Evolutionary conservation across 2,888 invertebrate species (phyloP).

Genomic region (Eristalinus aeneus): DNA sequence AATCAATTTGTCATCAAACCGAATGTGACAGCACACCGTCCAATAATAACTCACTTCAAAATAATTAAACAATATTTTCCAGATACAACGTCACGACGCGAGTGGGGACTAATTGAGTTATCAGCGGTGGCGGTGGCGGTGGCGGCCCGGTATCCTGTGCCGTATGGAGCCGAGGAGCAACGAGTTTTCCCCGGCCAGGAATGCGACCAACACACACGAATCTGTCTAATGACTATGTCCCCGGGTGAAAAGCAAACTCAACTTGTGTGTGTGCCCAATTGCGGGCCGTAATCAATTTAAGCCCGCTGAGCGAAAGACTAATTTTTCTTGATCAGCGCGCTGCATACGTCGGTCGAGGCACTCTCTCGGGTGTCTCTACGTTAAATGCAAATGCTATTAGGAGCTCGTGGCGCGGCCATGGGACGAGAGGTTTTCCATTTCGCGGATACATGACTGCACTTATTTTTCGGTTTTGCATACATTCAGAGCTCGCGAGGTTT

Average conservation of each 20-base stretch:
- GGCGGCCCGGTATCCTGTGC: slow-evolving; percentile 26
- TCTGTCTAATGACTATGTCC: slow-evolving; percentile 67
- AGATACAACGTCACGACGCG: slow-evolving; percentile 33
- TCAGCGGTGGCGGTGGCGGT: slow-evolving; percentile 25
- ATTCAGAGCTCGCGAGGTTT: background rate
- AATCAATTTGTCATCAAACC: slow-evolving; percentile 57
- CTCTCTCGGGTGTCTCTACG: slow-evolving; percentile 4
- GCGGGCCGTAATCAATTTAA: slow-evolving; percentile 62
- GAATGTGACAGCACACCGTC: slow-evolving; percentile 46
- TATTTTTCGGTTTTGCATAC: slow-evolving; percentile 15
- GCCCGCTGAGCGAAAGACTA: slow-evolving; percentile 60
- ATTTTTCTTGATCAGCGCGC: slow-evolving; percentile 63
- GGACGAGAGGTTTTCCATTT: slow-evolving; percentile 38
- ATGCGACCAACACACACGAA: slow-evolving; percentile 48
- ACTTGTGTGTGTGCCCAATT: slow-evolving; percentile 47
- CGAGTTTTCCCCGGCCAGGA: slow-evolving; percentile 40
- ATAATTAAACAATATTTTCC: slow-evolving; percentile 62
- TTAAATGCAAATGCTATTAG: slow-evolving; percentile 48
- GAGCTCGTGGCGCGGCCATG: slow-evolving; percentile 30
- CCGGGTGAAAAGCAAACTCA: slow-evolving; percentile 58
- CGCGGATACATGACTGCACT: background rate
- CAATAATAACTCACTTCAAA: slow-evolving; percentile 47
- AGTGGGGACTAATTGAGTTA: slow-evolving; percentile 62
- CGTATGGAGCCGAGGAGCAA: slow-evolving; percentile 46
- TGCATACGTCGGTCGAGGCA: slow-evolving; percentile 1